Evolutionary conservation across 2,113 vertebrate genomes (phyloP).

Genomic region (Bothrops jararaca): DNA sequence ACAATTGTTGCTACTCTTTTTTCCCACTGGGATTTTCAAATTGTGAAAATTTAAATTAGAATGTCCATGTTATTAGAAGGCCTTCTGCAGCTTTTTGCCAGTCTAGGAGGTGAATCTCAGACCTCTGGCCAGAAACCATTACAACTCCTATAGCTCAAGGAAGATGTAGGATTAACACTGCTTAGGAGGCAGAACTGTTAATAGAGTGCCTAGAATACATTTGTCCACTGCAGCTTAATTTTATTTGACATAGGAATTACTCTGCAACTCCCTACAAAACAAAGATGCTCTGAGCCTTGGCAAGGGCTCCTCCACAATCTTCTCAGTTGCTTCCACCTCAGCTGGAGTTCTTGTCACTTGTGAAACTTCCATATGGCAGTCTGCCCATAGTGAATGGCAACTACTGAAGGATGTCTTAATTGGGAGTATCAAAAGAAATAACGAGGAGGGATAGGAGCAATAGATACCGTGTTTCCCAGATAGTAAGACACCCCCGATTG

Average conservation of each 20-base stretch:
- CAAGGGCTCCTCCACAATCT: neutral
- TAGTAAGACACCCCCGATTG: too few relatives aligned
- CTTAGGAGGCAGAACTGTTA: neutral
- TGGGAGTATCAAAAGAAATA: neutral
- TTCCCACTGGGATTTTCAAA: neutral
- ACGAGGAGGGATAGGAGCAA: rapidly evolving
- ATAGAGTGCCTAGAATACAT: neutral
- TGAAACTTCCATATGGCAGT: neutral
- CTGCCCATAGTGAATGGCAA: conserved; percentile 18
- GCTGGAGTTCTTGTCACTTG: neutral
- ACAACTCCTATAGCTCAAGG: neutral
- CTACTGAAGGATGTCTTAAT: conserved; percentile 28
- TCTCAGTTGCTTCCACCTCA: rapidly evolving
- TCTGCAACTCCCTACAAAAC: neutral
- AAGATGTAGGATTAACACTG: neutral
- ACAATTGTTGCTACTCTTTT: neutral
- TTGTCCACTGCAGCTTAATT: conserved; percentile 42
- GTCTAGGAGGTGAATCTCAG: neutral
- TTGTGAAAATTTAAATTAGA: neutral
- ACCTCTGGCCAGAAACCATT: neutral
- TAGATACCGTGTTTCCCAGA: too few relatives aligned
- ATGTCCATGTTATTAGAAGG: neutral
- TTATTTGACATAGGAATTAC: conserved; percentile 23
- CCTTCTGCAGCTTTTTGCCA: neutral
- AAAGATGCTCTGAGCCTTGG: neutral